A percentile compares a stretch with the other conserved stretches of the same genome.
Evolutionary conservation across 2,888 invertebrate species (phyloP).

Genomic region (Ferdinandea cuprea): DNA sequence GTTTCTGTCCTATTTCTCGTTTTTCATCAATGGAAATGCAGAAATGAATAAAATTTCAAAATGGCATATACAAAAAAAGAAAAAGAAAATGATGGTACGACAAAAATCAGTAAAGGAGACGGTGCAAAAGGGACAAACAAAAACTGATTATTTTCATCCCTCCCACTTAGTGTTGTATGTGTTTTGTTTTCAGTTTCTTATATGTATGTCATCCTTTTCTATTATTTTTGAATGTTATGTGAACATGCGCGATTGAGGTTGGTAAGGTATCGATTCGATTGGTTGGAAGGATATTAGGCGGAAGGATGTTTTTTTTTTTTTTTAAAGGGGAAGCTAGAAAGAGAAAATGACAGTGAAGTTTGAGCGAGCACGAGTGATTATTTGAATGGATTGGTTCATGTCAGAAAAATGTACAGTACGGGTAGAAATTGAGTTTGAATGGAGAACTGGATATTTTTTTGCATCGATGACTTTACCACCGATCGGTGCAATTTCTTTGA

Average conservation of each 20-base stretch:
- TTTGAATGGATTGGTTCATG: neutral
- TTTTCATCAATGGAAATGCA: conserved; percentile 74
- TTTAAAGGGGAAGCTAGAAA: conserved; percentile 22
- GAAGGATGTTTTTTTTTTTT: conserved; percentile 40
- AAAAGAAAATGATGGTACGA: conserved; percentile 17
- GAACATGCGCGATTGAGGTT: conserved; percentile 48
- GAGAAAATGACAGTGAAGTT: conserved; percentile 5
- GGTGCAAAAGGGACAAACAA: conserved; percentile 65
- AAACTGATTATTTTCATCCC: conserved; percentile 69
- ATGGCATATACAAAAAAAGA: conserved; percentile 63
- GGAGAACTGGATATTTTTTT: too few species aligned
- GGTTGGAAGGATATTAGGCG: conserved; percentile 42
- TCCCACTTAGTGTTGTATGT: conserved; percentile 59
- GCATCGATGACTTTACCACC: too few species aligned
- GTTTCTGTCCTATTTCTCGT: conserved; percentile 72
- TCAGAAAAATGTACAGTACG: conserved; percentile 42
- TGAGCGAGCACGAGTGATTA: neutral
- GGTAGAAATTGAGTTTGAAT: conserved; percentile 3
- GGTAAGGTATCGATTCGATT: conserved; percentile 47
- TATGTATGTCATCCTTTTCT: conserved; percentile 20
- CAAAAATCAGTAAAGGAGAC: conserved; percentile 36
- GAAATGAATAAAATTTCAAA: conserved; percentile 74
- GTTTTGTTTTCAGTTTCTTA: conserved; percentile 56
- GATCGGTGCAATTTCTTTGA: too few species aligned
- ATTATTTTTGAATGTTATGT: conserved; percentile 11